Evolutionary conservation across 2,888 invertebrate genomes (phyloP).

Genomic region (Morinoia aosen): DNA sequence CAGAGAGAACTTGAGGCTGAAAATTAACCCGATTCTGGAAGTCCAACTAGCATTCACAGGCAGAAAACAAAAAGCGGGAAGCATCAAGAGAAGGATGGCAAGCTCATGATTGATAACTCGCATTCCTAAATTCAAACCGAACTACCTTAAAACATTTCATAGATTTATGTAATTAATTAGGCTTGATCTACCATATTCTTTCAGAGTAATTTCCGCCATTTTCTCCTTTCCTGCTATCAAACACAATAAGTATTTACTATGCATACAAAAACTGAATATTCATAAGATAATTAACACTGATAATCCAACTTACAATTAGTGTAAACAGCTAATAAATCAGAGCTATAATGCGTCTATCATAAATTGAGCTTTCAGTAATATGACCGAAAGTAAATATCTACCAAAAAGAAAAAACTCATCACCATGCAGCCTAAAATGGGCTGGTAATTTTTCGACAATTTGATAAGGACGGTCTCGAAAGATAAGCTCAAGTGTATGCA

Average conservation of each 20-base stretch:
- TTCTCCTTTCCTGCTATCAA: not conserved
- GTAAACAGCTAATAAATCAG: not conserved
- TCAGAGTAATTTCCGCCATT: not conserved
- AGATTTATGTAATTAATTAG: too few species aligned
- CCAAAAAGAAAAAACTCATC: not conserved
- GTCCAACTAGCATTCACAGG: too few species aligned
- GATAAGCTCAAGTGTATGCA: constrained; percentile 33
- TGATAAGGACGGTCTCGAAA: not conserved
- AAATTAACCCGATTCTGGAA: too few species aligned
- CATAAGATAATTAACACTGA: not conserved
- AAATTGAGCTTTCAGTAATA: not conserved
- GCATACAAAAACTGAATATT: not conserved
- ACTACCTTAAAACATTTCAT: not conserved
- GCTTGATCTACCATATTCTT: too few species aligned
- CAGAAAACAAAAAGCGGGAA: not conserved
- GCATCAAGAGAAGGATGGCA: not conserved
- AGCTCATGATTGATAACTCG: not conserved
- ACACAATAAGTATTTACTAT: not conserved
- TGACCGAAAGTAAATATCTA: not conserved
- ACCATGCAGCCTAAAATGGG: not conserved
- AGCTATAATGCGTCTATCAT: not conserved
- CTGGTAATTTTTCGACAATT: not conserved
- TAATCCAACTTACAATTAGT: not conserved
- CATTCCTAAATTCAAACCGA: not conserved
- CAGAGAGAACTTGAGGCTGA: too few species aligned